Evolutionary conservation across 1,140 invertebrate genomes (phyloP).

Genomic region (Drosophila seguyi): DNA sequence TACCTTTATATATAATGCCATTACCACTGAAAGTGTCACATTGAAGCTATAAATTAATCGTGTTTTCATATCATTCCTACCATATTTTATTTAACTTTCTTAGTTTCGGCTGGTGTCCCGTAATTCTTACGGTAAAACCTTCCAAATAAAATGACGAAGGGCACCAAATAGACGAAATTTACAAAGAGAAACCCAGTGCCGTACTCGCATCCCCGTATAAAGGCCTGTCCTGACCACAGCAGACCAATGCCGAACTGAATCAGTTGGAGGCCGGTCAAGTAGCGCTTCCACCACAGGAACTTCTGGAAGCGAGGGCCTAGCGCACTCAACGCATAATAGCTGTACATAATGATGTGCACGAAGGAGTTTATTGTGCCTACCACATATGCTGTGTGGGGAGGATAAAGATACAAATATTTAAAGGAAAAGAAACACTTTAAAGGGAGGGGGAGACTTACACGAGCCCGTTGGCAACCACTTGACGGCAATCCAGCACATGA

Average conservation of each 20-base stretch:
- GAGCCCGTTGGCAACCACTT: conserved; percentile 98
- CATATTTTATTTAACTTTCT: not conserved
- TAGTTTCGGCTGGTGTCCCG: not conserved
- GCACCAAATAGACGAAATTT: conserved; percentile 62
- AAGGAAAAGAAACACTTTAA: not conserved
- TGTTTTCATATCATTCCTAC: conserved; percentile 5
- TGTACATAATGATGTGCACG: conserved; percentile 97
- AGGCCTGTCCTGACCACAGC: conserved; percentile 54
- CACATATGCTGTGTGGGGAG: conserved; percentile 89
- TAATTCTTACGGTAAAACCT: conserved; percentile 67
- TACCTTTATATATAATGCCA: conserved; percentile 97
- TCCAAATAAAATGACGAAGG: conserved; percentile 68
- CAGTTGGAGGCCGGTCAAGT: conserved; percentile 93
- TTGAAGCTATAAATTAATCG: conserved; percentile 72
- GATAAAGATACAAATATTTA: conserved; percentile 31
- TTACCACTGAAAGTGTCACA: conserved; percentile 93
- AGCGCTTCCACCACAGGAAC: conserved; percentile 98
- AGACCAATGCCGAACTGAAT: conserved; percentile 66
- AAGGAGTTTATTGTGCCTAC: conserved; percentile 96
- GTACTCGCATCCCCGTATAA: conserved; percentile 52
- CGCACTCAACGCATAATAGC: conserved; percentile 94
- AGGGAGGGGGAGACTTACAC: conserved; percentile 87
- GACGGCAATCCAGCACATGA: conserved; percentile 97
- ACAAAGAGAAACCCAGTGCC: conserved; percentile 41
- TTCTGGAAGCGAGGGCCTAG: conserved; percentile 91